phyloP scores from a whole-genome alignment of 1,140 invertebrate genomes.

The Lepidurus apus region DNA sequence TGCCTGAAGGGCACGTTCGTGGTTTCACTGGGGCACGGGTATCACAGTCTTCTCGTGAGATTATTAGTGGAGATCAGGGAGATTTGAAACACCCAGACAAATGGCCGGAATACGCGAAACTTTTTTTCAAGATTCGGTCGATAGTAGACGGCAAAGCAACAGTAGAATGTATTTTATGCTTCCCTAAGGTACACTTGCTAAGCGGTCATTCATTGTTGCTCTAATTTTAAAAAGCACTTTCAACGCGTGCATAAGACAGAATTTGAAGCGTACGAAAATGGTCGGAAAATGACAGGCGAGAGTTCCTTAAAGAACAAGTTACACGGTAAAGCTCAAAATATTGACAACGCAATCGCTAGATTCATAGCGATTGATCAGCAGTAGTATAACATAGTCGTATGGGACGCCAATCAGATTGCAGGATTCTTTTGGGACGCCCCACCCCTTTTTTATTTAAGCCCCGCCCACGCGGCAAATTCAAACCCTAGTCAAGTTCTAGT shows the following conservation, averaged over 20 bases:
- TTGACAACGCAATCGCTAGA: too few species aligned
- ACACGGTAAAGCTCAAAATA: not conserved
- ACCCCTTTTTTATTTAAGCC: too few species aligned
- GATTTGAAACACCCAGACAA: conserved; percentile 10
- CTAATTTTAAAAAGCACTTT: conserved; percentile 10
- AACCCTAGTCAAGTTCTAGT: too few species aligned
- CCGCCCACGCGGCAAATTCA: too few species aligned
- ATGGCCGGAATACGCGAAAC: not conserved
- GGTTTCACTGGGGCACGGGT: not conserved
- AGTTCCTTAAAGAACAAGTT: not conserved
- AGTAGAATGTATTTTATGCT: conserved; percentile 1
- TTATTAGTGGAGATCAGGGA: not conserved
- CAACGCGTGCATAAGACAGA: not conserved
- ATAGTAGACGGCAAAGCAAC: not conserved
- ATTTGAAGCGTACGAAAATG: not conserved
- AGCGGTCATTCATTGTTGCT: conserved; percentile 14
- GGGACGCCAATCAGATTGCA: not conserved
- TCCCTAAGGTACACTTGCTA: not conserved
- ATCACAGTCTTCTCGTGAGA: not conserved
- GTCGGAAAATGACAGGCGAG: not conserved
- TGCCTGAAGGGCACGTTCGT: conserved; percentile 3
- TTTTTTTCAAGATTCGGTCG: conserved; percentile 2
- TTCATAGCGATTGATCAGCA: not conserved
- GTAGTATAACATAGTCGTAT: too few species aligned
- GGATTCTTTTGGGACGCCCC: too few species aligned